phyloP scores from a whole-genome alignment of 1,140 invertebrate genomes.

The Acyrthosiphon pisum region DNA sequence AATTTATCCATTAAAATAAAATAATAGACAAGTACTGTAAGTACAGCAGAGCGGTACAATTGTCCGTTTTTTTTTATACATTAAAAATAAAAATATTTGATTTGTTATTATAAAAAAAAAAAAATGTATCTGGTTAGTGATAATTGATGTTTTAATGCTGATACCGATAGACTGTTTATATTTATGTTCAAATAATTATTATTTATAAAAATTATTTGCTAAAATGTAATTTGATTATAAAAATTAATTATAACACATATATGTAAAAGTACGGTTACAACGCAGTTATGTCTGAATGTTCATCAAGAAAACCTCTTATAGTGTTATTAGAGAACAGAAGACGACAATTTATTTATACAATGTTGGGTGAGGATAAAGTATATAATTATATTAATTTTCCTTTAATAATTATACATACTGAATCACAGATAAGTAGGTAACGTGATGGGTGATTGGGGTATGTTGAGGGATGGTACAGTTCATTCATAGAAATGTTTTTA shows the following conservation, averaged over 20 bases:
- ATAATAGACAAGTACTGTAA: too few species aligned
- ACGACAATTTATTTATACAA: not conserved
- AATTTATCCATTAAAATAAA: too few species aligned
- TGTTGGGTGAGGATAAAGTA: not conserved
- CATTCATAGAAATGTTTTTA: not conserved
- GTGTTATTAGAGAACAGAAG: not conserved
- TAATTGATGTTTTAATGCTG: not conserved
- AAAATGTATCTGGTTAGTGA: not conserved
- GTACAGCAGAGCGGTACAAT: too few species aligned
- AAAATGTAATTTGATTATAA: not conserved
- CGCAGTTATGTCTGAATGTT: not conserved
- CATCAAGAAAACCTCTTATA: not conserved
- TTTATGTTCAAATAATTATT: not conserved
- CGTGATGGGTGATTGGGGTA: too few species aligned
- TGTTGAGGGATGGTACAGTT: not conserved
- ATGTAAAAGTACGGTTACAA: not conserved
- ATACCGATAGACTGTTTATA: not conserved
- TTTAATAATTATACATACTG: too few species aligned
- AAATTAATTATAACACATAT: not conserved
- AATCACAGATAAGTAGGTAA: not conserved
- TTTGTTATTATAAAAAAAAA: not conserved
- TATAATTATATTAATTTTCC: not conserved
- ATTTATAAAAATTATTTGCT: not conserved
- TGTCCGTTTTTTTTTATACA: too few species aligned
- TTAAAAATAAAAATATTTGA: too few species aligned